A percentile compares a stretch with the other conserved stretches of the same genome.
phyloP scores from a whole-genome alignment of 2,888 invertebrate species.

The Leuctra nigra region DNA sequence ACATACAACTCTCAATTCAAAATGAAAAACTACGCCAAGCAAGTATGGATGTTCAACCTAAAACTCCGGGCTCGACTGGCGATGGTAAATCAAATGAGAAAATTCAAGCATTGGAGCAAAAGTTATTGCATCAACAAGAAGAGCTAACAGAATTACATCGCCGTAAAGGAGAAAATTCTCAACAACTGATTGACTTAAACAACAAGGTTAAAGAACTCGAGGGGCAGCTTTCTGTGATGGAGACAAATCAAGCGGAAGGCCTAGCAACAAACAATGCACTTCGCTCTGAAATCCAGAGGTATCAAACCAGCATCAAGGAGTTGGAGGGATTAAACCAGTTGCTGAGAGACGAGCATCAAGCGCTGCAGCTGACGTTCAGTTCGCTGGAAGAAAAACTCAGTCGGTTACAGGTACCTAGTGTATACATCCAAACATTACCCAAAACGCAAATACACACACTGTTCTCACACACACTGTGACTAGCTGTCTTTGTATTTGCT shows the following conservation, averaged over 20 bases:
- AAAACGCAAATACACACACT: background rate
- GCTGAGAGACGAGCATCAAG: constrained; percentile 89
- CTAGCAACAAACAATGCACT: constrained; percentile 57
- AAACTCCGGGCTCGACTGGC: constrained; percentile 33
- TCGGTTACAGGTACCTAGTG: constrained; percentile 59
- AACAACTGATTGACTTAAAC: constrained; percentile 87
- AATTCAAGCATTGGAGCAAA: constrained; percentile 75
- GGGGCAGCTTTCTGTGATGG: constrained; percentile 64
- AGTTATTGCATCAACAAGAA: constrained; percentile 80
- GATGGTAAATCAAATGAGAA: constrained; percentile 44
- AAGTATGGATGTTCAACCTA: constrained; percentile 45
- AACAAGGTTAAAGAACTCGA: constrained; percentile 78
- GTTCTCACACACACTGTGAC: background rate
- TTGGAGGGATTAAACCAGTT: constrained; percentile 80
- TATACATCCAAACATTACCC: background rate
- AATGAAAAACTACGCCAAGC: constrained; percentile 68
- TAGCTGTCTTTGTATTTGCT: background rate
- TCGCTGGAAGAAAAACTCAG: constrained; percentile 84
- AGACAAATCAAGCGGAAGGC: constrained; percentile 64
- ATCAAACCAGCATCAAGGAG: constrained; percentile 64
- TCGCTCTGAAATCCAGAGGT: constrained; percentile 65
- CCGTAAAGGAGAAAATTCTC: constrained; percentile 86
- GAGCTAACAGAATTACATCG: constrained; percentile 86
- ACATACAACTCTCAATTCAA: constrained; percentile 75
- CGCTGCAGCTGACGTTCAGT: constrained; percentile 83